Base-by-base conservation (phyloP, 2,113 vertebrate species). In the Rhinopomastus cyanomelas region DNA sequence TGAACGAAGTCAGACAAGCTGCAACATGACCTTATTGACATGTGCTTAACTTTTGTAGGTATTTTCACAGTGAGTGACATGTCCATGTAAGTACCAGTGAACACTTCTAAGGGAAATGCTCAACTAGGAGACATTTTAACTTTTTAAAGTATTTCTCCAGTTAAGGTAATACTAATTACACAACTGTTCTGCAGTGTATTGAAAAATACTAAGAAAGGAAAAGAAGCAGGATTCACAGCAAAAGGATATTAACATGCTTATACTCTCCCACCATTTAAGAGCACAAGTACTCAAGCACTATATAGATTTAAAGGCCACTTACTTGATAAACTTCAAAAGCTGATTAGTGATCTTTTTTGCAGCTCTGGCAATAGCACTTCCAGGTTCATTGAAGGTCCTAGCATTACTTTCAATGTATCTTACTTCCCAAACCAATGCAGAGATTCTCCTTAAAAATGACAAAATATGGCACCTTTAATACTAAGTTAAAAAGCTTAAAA, bases 261-360 rank as follows among this genome's bases (percentile, higher is more conserved):
- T 7, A 23, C 4, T 30, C 3, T 36, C 26, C 37, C 42, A 23
- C 4, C 1, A 1, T 6, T 34, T 25, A 34, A 68, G 13, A 52
- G 32, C 48, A 57, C 0, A 0, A 67, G 5, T 51, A 73, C 64
- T 68, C 10, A 72, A 87, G 23, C 26, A 48, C 2, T n/a, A 36
- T 32, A 66, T n/a, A 55, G 7, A 73, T 66, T 8, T 32, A 61
- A 82, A 89, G 25, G 30, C 18, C 49, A 96, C 98, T 93, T 97
- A 99, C 99, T 98, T 98, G 88, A 99, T 98, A 84, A 99, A 99
- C 85, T 98, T 98, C 44, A 99, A 93, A n/a, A 99, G 98, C 71
- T 98, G 98, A 48, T 98, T 98, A 14, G 99, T 98, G 95, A 99
- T 98, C 90, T 98, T 98, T 96, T 99, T 99, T 72, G 99, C 99